Base-by-base conservation (phyloP, 2,797 vertebrate species). In the Hafferia zeledoni region DNA sequence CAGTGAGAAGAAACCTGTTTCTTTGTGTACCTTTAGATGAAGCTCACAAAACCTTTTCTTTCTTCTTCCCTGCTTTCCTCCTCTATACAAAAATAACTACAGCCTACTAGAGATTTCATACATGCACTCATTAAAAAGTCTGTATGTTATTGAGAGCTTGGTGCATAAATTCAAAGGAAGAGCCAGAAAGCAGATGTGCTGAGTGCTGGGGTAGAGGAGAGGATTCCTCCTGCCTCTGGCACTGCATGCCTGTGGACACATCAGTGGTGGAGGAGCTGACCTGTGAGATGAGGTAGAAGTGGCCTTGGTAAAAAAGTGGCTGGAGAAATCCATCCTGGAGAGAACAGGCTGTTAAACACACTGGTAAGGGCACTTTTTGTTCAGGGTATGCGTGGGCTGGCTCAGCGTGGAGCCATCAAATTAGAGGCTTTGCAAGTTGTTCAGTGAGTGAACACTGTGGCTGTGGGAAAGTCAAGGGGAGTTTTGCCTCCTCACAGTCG, bases 231-330 rank as follows among this genome's bases (percentile, higher is more conserved):
- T 77, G 57, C 60, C 28, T 28, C 55, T 1, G 1, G 39, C 6
- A 2, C 0, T 0, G 33, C 6, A 49, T 15, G 28, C 35, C 55
- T 59, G 37, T 0, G 0, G 70, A 46, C 56, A 31, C 20, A 2
- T 13, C 67, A 17, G 14, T 0, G 1, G 16, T 1, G 6, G 37
- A 67, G 44, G 31, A 75, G 22, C 52, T 50, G 33, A 72, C 50
- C 70, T 64, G 52, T 2, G 8, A 27, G 39, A 63, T 37, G 47
- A 64, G 37, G 35, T 43, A 82, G 63, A 31, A 79, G 43, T 0
- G 0, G 10, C 44, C 47, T 69, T 0, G 0, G 52, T 27, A 69
- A 41, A 23, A 9, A 47, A 49, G 37, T 0, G 25, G 61, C 57
- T 60, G 67, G 37, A 88, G 72, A 79, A 83, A 69, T 44, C 67